These are phyloP conservation scores for Microtus californicus DNA, from an alignment of 2,797 vertebrate species.

Conservation along the genomic window DNA sequence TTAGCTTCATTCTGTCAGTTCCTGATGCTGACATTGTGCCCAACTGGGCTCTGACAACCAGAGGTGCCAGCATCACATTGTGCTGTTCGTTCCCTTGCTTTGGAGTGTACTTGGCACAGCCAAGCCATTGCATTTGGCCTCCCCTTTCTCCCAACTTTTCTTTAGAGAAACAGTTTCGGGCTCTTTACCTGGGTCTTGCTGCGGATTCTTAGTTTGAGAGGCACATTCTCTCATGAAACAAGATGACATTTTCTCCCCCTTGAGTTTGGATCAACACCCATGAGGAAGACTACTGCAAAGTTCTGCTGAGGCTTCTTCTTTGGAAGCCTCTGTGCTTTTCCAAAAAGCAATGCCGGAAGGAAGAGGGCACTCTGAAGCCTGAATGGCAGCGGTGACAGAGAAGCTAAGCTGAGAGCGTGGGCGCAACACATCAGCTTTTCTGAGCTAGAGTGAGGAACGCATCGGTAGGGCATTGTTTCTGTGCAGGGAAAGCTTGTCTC, in stretches of 20 bases:
- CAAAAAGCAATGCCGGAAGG: background rate
- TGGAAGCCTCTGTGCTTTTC: background rate
- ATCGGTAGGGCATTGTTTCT: background rate
- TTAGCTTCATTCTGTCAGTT: conserved; percentile 90
- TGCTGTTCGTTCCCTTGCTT: conserved; percentile 78
- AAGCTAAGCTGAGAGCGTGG: background rate
- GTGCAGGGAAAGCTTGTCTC: background rate
- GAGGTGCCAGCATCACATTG: conserved; percentile 86
- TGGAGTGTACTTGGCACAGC: conserved; percentile 81
- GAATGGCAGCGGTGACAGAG: background rate
- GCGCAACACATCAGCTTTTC: background rate
- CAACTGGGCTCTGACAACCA: conserved; percentile 88
- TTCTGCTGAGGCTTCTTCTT: conserved; percentile 47
- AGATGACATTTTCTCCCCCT: background rate
- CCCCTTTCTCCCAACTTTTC: conserved; percentile 42
- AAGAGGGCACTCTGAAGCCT: background rate
- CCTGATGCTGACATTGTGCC: conserved; percentile 91
- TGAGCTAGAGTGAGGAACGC: background rate
- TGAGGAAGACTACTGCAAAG: conserved; percentile 4
- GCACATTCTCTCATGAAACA: background rate
- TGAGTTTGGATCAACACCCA: conserved; percentile 33
- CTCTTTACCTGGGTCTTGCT: conserved; percentile 68
- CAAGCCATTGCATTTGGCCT: conserved; percentile 49
- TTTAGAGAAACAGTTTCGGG: conserved; percentile 44
- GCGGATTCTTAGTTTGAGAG: background rate